Percentiles rank a stretch among this genome's conserved stretches.
These are phyloP conservation scores for Leuciscus waleckii DNA, from an alignment of 2,797 vertebrate genomes.

Conservation along the genomic window DNA sequence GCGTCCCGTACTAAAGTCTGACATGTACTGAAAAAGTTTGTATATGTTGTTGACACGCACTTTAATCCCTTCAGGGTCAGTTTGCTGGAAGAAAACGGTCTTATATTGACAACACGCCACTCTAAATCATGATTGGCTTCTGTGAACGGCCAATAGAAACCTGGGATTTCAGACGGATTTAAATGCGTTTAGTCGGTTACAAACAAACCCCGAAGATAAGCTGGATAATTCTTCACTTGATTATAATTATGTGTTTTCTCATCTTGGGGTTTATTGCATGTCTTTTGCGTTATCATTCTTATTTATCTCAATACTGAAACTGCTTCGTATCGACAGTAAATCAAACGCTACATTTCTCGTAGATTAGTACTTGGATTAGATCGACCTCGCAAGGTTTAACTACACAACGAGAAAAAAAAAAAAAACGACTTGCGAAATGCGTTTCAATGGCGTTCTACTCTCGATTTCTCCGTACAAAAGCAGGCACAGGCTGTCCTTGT, in stretches of 20 bases:
- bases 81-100: background rate
- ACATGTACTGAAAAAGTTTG: background rate
- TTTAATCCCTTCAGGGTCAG: background rate
- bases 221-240: background rate
- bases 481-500: background rate
- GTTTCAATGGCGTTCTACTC: background rate
- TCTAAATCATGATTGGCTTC: background rate
- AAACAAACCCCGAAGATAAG: background rate
- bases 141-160: background rate
- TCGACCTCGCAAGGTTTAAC: background rate
- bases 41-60: background rate
- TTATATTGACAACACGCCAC: background rate
- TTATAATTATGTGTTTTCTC: background rate
- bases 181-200: background rate
- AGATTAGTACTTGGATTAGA: constrained; percentile 1
- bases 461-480: background rate
- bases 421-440: background rate
- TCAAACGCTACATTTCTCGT: constrained; percentile 14
- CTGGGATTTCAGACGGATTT: background rate
- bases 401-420: background rate
- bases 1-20: no score
- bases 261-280: background rate
- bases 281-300: background rate
- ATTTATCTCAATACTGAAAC: background rate
- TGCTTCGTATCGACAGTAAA: background rate